Evolutionary conservation across 2,888 invertebrate genomes (phyloP), one percentile per base, ranked within the genome.

Genomic region (Nycteola revayana): DNA sequence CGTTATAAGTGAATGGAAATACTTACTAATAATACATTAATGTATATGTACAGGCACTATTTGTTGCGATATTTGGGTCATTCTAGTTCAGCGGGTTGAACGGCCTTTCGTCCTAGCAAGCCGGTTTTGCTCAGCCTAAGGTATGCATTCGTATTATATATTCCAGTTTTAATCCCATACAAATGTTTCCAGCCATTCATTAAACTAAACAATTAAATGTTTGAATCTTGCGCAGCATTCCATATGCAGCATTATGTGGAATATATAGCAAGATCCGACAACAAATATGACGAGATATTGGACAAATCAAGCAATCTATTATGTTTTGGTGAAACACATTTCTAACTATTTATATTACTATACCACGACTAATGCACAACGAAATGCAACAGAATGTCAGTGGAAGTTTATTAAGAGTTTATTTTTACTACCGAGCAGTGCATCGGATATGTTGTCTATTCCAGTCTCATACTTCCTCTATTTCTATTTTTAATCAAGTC

Each of bases 41-140:
- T 53, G 49, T 60, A 51, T 58, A 51, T 57, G 49, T 50, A 49
- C 58, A 53, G 52, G 55, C 59, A 66, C 59, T 68, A 71, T 65
- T 73, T 68, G 72, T 76, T 74, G 68, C 69, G 65, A 71, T 75
- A 81, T 80, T 75, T 78, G 60, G 80, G 81, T 79, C 79, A 79
- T 75, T 77, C 75, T 79, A 78, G 74, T 78, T 75, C 76, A 79
- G 60, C 71, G 72, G 56, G 73, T 77, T 75, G 73, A 77, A 73
- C 66, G 71, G 62, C 75, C 76, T 77, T 69, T 66, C 68, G 67
- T 72, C 76, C 71, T 74, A 70, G 63, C 67, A 60, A 75, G 63
- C 69, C 70, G 67, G 73, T 71, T 74, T 56, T 60, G 43, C 47
- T 45, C 43, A 52, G 40, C 44, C 45, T 56, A 61, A 55, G 53